Conservation (phyloP, 2,113 vertebrate genomes). For the Amblyornis subalaris region DNA sequence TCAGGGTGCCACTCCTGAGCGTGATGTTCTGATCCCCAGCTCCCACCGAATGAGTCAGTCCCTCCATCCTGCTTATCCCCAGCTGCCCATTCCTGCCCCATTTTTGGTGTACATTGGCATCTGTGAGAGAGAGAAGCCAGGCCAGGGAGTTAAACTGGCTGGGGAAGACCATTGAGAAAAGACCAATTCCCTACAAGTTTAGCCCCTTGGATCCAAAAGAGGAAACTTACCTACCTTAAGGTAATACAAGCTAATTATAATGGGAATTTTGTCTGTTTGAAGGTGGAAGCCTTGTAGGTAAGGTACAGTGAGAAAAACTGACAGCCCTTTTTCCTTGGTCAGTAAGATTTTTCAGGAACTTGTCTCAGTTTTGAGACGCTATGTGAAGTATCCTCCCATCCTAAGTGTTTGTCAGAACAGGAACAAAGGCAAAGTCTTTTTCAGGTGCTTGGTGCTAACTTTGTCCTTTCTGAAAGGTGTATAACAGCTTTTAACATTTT, state of each 20-base stretch:
- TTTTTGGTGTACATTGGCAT: background rate
- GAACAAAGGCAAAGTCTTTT: background rate
- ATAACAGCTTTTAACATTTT: background rate
- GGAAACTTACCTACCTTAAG: background rate
- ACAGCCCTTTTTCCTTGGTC: background rate
- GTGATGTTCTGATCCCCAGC: background rate
- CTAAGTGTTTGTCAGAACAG: background rate
- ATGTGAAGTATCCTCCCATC: background rate
- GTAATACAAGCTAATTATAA: background rate
- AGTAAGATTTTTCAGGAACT: background rate
- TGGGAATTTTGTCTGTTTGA: background rate
- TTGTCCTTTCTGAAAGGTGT: background rate
- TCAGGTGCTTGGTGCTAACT: background rate
- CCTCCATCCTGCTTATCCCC: background rate
- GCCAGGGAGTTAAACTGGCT: background rate
- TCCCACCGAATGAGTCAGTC: background rate
- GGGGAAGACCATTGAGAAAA: background rate
- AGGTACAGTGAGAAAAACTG: background rate
- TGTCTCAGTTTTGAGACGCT: background rate
- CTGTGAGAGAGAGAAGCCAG: background rate
- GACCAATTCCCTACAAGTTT: background rate
- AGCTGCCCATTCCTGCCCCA: rapidly evolving
- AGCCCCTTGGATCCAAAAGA: background rate
- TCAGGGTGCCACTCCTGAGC: background rate
- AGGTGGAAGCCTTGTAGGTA: background rate